A percentile compares a stretch with the other conserved stretches of the same genome.
These are phyloP conservation scores for Eueides isabella DNA, from an alignment of 1,140 invertebrate genomes.

Conservation along the genomic window DNA sequence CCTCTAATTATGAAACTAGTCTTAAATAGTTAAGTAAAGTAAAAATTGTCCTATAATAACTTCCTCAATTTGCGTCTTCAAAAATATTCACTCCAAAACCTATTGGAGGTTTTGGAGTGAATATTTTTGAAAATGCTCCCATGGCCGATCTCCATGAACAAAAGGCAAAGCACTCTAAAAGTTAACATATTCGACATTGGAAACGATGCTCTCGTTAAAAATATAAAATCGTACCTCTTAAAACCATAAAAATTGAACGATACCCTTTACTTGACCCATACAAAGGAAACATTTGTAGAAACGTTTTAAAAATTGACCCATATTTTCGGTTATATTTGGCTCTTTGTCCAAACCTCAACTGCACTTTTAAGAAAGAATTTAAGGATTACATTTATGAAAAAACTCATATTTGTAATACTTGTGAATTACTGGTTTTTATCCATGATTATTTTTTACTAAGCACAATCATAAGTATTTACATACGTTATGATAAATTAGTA, in stretches of 20 bases:
- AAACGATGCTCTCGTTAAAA: not conserved
- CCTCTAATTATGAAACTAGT: too few species aligned
- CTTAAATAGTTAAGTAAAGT: too few species aligned
- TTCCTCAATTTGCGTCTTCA: not conserved
- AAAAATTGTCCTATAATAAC: not conserved
- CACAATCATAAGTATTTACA: too few species aligned
- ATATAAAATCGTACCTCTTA: slow-evolving; percentile 12
- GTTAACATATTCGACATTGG: not conserved
- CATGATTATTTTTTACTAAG: too few species aligned
- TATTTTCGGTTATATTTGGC: not conserved
- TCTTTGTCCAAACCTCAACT: not conserved
- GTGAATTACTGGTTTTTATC: too few species aligned
- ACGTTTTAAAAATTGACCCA: slow-evolving; percentile 21
- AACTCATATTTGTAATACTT: too few species aligned
- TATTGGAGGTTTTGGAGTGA: too few species aligned
- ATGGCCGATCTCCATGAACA: not conserved
- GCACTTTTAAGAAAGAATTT: not conserved
- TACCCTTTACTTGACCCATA: slow-evolving; percentile 15
- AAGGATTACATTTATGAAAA: not conserved
- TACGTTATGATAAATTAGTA: too few species aligned
- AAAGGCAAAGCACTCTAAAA: slow-evolving; percentile 9
- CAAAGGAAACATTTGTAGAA: slow-evolving; percentile 21
- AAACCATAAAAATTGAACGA: slow-evolving; percentile 18
- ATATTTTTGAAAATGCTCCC: not conserved
- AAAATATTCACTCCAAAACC: not conserved